phyloP scores from a whole-genome alignment of 2,888 invertebrate genomes.

The Miltochrista miniata region DNA sequence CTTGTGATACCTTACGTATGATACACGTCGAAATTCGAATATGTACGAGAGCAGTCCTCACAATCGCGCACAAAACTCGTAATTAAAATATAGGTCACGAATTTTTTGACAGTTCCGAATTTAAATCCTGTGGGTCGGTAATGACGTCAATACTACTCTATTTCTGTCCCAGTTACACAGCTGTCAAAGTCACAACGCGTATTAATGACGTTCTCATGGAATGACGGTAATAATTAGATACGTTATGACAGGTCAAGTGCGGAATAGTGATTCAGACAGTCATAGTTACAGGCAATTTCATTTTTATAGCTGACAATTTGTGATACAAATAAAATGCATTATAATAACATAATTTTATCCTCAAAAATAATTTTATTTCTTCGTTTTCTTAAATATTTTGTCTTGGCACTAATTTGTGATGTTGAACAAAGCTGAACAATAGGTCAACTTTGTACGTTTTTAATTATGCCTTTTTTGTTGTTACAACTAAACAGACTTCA shows the following conservation, averaged over 20 bases:
- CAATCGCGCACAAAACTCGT: conserved; percentile 30
- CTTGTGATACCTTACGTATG: conserved; percentile 49
- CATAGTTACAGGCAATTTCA: conserved; percentile 34
- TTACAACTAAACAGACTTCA: no score
- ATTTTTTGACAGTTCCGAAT: conserved; percentile 18
- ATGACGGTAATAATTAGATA: conserved; percentile 40
- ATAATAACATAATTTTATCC: no score
- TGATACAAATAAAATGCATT: no score
- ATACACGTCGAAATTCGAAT: conserved; percentile 53
- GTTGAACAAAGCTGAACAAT: no score
- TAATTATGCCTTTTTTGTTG: no score
- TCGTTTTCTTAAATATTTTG: no score
- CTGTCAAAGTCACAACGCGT: conserved; percentile 42
- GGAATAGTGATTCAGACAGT: conserved; percentile 27
- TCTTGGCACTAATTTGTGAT: no score
- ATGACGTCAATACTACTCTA: conserved; percentile 41
- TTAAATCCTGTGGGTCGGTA: conserved; percentile 21
- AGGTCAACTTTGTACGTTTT: no score
- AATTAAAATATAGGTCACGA: not conserved
- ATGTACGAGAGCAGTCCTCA: conserved; percentile 28
- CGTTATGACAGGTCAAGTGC: conserved; percentile 38
- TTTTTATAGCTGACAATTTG: conserved; percentile 4
- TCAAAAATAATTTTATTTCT: no score
- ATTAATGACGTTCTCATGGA: conserved; percentile 40
- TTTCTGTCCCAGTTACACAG: conserved; percentile 33